Evolutionary conservation across 2,113 vertebrate species (phyloP).

Genomic region (Dinomys branickii): DNA sequence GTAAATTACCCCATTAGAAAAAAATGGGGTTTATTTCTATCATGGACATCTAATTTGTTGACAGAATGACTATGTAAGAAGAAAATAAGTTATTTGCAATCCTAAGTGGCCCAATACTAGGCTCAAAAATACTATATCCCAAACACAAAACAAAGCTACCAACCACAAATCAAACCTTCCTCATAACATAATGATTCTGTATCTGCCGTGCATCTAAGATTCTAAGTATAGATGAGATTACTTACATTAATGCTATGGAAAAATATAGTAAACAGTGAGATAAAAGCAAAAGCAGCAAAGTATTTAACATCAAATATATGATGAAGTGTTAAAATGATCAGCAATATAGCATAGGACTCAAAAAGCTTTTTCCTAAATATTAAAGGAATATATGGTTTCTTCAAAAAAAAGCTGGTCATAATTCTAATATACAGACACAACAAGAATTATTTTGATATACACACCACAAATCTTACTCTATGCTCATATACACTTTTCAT

Average conservation of each 20-base stretch:
- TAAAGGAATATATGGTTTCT: neutral
- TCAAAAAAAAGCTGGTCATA: conserved; percentile 37
- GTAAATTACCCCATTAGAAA: conserved; percentile 33
- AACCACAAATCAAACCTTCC: neutral
- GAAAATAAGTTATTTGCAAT: neutral
- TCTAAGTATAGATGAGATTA: neutral
- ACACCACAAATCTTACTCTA: neutral
- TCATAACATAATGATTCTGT: neutral
- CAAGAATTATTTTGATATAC: neutral
- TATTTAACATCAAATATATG: neutral
- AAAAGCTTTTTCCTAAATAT: neutral
- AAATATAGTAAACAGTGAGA: neutral
- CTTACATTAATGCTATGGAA: neutral
- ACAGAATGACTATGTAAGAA: neutral
- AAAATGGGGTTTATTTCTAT: neutral
- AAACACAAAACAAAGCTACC: conserved; percentile 14
- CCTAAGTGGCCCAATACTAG: neutral
- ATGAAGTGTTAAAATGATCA: conserved; percentile 30
- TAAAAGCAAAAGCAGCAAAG: conserved; percentile 1
- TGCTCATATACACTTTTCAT: neutral
- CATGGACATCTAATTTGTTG: neutral
- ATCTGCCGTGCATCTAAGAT: neutral
- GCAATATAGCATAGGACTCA: neutral
- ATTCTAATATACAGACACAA: conserved; percentile 6
- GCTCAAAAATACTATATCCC: neutral